Conservation (phyloP, 2,113 vertebrate genomes). For the Oreochromis niloticus region DNA sequence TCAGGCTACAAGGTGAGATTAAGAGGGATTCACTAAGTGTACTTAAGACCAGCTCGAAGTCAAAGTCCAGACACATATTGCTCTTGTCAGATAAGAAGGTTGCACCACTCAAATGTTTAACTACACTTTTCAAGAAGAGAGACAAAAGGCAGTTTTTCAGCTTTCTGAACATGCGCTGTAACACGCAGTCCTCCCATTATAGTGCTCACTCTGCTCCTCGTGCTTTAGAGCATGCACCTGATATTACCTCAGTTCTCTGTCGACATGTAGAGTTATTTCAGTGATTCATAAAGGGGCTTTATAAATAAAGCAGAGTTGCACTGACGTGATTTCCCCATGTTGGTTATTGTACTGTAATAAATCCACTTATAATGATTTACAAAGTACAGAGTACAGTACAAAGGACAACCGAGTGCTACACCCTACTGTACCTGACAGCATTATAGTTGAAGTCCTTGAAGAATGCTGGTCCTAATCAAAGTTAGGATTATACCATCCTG, state of each 20-base stretch:
- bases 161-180: background rate
- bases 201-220: background rate
- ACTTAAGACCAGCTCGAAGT: background rate
- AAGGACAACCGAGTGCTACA: rapidly evolving
- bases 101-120: background rate
- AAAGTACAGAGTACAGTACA: background rate
- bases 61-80: background rate
- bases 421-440: background rate
- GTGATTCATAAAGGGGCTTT: background rate
- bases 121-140: background rate
- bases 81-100: background rate
- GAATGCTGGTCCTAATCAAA: background rate
- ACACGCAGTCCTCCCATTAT: background rate
- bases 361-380: background rate
- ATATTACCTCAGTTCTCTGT: background rate
- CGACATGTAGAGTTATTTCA: rapidly evolving
- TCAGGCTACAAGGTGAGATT: background rate
- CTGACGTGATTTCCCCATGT: background rate
- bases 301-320: background rate
- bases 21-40: background rate
- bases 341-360: background rate
- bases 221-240: background rate
- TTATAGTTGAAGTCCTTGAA: background rate
- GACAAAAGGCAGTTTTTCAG: background rate
- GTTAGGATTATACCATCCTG: background rate